phyloP scores from a whole-genome alignment of 2,888 invertebrate species.

The Capitulum mitella region DNA sequence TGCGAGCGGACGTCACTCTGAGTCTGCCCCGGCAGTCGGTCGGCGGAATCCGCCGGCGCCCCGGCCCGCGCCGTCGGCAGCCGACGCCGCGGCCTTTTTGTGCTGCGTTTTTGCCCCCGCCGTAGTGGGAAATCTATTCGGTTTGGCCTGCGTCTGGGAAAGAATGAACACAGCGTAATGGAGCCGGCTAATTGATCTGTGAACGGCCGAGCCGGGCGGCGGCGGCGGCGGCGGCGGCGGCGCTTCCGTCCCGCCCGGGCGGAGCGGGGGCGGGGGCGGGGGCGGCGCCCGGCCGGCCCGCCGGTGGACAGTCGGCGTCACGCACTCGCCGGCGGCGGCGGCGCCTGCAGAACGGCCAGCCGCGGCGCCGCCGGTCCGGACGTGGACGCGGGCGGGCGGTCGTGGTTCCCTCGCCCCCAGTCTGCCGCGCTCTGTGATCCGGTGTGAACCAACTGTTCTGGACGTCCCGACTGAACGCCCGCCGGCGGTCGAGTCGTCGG shows the following conservation, averaged over 20 bases:
- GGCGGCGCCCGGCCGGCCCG: background rate
- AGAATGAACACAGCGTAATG: background rate
- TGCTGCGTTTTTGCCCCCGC: background rate
- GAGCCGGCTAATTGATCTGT: constrained; percentile 17
- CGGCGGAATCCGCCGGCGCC: no score
- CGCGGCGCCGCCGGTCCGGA: background rate
- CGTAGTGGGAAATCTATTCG: constrained; percentile 16
- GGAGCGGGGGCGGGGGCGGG: background rate
- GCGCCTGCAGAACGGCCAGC: background rate
- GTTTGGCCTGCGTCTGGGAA: background rate
- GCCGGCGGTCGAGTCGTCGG: no score
- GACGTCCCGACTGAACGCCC: no score
- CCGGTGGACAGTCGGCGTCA: background rate
- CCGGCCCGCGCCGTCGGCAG: background rate
- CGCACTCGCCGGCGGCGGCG: background rate
- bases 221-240: background rate
- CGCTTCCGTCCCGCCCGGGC: background rate
- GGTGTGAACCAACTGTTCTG: no score
- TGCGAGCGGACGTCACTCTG: no score
- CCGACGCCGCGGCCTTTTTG: background rate
- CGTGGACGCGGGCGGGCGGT: no score
- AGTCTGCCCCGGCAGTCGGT: no score
- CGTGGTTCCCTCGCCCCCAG: no score
- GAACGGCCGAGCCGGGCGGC: background rate
- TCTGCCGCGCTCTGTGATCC: no score